These are phyloP conservation scores for Anas acuta DNA, from an alignment of 2,797 vertebrate species.

Conservation along the genomic window DNA sequence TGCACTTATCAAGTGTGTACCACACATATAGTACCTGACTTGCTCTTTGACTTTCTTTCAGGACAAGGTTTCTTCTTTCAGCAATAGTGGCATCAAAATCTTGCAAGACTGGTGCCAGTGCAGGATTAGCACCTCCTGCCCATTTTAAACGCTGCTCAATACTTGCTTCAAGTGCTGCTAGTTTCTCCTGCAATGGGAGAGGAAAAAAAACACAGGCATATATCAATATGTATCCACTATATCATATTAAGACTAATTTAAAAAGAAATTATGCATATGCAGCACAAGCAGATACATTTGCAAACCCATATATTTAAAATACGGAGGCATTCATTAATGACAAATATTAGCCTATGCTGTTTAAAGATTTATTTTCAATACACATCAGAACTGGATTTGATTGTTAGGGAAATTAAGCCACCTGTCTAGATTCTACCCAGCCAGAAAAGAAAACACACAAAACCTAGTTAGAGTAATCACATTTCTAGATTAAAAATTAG, in stretches of 20 bases:
- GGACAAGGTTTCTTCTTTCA: conserved; percentile 90
- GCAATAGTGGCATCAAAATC: conserved; percentile 98
- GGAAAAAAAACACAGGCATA: background rate
- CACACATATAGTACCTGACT: conserved; percentile 83
- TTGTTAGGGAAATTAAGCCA: background rate
- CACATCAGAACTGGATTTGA: background rate
- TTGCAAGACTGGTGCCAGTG: conserved; percentile 93
- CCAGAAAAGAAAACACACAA: background rate
- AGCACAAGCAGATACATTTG: background rate
- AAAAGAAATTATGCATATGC: fast-evolving
- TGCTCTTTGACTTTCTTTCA: conserved; percentile 93
- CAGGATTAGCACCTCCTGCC: conserved; percentile 97
- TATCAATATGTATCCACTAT: background rate
- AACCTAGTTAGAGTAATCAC: background rate
- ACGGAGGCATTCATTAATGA: background rate
- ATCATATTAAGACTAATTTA: background rate
- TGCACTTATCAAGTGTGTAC: background rate
- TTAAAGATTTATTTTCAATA: background rate
- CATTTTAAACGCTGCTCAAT: conserved; percentile 98
- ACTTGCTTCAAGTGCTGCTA: conserved; percentile 92
- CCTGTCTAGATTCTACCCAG: background rate
- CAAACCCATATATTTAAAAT: background rate
- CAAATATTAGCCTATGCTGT: background rate
- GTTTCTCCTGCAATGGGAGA: conserved; percentile 85
- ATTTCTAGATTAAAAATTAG: background rate